Base-by-base conservation (phyloP, 2,888 invertebrate genomes). In the Platypus cylindrus region DNA sequence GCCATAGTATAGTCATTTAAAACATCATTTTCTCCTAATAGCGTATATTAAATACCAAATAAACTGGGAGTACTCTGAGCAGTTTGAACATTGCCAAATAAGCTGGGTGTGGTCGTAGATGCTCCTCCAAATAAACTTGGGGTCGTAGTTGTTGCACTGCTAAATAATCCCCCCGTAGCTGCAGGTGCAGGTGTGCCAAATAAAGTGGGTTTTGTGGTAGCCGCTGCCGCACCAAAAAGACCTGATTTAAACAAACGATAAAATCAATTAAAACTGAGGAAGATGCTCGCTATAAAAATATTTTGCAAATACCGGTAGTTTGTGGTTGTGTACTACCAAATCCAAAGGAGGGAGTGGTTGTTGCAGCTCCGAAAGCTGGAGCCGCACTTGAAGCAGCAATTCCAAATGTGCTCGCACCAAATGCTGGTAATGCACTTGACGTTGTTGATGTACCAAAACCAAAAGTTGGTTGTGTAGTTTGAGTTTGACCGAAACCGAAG, bases 21-120 rank as follows among this genome's bases (percentile, higher is more conserved):
- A 15, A 32, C 7, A 3, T 28, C 2, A n/a, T n/a, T n/a, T n/a
- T n/a, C n/a, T n/a, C n/a, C n/a, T n/a, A n/a, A n/a, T n/a, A n/a
- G n/a, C n/a, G n/a, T 16, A 28, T 26, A 26, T 15, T 14, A 2
- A 2, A 17, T 49, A 27, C 54, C 52, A 44, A 51, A 56, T 34
- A 51, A 45, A 41, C 44, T 51, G 7, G 54, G 48, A 17, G 50
- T 45, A 2, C 53, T 38, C 13, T 41, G 41, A 17, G 45, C 46
- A 7, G 49, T 43, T 30, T 49, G 40, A 5, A 26, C 41, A 14
- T 64, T 64, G 38, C 66, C 65, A 55, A 71, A 71, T 18, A 67
- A 63, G 43, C 48, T 51, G 3, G 56, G 46, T 14, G 58, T 43
- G 9, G 53, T 41, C 8, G 55, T 45, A 15, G 57, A 48, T 18